Conservation (phyloP, 64 coral and sea anemone genomes). For the Anthopleura sola region DNA sequence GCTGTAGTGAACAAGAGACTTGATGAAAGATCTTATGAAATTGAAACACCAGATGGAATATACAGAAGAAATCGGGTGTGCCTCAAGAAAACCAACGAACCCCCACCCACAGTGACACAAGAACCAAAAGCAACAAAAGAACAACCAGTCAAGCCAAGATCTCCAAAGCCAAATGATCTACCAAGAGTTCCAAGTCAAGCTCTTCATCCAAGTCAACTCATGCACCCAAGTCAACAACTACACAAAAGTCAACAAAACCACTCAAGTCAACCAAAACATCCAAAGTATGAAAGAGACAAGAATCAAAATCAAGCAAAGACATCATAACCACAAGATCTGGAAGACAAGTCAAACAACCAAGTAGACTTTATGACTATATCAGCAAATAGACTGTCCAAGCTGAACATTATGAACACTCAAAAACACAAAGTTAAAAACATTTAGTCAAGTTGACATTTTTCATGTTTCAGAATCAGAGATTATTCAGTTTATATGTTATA, state of each 20-base stretch:
- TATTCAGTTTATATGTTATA: neutral
- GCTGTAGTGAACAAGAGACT: slow-evolving; percentile 29
- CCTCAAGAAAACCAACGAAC: slow-evolving; percentile 11
- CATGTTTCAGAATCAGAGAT: neutral
- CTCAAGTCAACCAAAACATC: neutral
- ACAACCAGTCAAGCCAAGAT: slow-evolving; percentile 12
- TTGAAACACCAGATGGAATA: slow-evolving; percentile 31
- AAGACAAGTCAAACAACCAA: neutral
- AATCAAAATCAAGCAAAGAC: neutral
- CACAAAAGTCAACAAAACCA: neutral
- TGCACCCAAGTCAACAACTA: neutral
- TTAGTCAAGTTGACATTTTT: neutral
- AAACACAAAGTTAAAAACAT: neutral
- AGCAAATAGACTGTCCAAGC: neutral
- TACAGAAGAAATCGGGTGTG: slow-evolving; percentile 37
- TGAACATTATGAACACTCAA: neutral
- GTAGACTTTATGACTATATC: neutral
- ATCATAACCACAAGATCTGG: neutral
- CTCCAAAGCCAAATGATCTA: neutral
- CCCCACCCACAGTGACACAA: neutral
- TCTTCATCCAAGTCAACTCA: neutral
- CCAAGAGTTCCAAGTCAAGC: neutral
- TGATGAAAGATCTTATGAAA: slow-evolving; percentile 55
- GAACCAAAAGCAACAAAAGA: neutral
- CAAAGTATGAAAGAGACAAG: neutral